These are phyloP conservation scores for Mormoops blainvillei DNA, from an alignment of 2,113 vertebrate species.

Conservation along the genomic window DNA sequence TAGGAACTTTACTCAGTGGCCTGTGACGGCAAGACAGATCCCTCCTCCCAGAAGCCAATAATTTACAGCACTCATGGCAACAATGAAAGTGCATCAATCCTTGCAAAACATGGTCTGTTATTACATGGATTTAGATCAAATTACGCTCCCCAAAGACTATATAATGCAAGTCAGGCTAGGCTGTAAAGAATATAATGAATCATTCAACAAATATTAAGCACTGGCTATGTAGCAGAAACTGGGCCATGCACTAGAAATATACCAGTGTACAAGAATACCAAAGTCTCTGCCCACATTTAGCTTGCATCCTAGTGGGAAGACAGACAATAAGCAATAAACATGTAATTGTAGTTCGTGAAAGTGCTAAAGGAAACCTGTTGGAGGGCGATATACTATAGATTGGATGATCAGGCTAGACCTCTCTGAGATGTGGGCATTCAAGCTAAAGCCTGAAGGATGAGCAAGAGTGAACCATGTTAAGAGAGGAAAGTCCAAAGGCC, in stretches of 20 bases:
- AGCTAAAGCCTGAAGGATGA: neutral
- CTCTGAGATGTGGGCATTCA: neutral
- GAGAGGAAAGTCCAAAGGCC: neutral
- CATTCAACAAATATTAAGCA: neutral
- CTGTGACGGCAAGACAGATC: neutral
- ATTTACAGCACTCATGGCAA: neutral
- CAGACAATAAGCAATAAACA: neutral
- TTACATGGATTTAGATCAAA: neutral
- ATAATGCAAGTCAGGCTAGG: neutral
- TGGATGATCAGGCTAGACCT: neutral
- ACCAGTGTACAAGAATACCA: neutral
- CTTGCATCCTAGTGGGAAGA: neutral
- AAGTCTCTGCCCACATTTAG: neutral
- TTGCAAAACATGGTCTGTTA: neutral
- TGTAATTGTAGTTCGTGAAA: neutral
- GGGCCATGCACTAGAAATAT: neutral
- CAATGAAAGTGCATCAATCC: no score
- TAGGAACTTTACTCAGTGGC: no score
- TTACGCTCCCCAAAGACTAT: neutral
- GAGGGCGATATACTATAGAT: neutral
- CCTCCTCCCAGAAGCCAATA: neutral
- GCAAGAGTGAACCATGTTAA: neutral
- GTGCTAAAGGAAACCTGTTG: neutral
- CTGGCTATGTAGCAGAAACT: neutral
- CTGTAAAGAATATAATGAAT: neutral